Base-by-base conservation (phyloP, 2,888 invertebrate genomes). In the Amblyjoppa proteus region DNA sequence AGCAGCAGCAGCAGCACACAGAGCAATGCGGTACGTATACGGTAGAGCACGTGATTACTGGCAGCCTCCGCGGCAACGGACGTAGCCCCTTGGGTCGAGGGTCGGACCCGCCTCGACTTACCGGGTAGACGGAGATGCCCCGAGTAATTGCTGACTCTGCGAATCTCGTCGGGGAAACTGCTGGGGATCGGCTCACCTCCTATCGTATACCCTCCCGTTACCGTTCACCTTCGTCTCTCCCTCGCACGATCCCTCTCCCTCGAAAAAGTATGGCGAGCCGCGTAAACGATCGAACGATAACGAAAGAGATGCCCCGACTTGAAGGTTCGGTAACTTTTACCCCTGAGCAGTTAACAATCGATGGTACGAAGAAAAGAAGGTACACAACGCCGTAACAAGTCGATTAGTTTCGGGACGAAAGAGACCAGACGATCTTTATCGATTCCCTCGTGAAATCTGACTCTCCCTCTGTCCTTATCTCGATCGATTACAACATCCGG, bases 11-110 rank as follows among this genome's bases (percentile, higher is more conserved):
- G 73, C 38, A 58, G 56, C 74, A 75, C 87, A 81, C 85, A 81
- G 85, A 88, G 87, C 87, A 88, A 86, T 84, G 89, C 88, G 73
- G 79, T 84, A 87, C 87, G 87, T 84, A 89, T 86, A 90, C 92
- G 92, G 91, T 92, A 91, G 91, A 91, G 89, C 91, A 92, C 93
- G 91, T 92, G 93, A 93, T 93, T 92, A 93, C 93, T 90, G 90
- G 90, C 91, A 91, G 91, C 90, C 88, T 88, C 92, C 88, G 89
- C 91, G 88, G 91, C 91, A 91, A 91, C 90, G 89, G 90, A 91
- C 90, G 90, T 85, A 89, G 90, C 88, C 89, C 88, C 87, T 92
- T 87, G 89, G 93, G 93, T 93, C 92, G 91, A 83, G 90, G 93
- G 93, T 93, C 92, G 86, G 93, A 88, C 90, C 93, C 93, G 93